A percentile compares a stretch with the other conserved stretches of the same genome.
Conservation (phyloP, 2,797 vertebrate genomes). For the Galaxias olidus region DNA sequence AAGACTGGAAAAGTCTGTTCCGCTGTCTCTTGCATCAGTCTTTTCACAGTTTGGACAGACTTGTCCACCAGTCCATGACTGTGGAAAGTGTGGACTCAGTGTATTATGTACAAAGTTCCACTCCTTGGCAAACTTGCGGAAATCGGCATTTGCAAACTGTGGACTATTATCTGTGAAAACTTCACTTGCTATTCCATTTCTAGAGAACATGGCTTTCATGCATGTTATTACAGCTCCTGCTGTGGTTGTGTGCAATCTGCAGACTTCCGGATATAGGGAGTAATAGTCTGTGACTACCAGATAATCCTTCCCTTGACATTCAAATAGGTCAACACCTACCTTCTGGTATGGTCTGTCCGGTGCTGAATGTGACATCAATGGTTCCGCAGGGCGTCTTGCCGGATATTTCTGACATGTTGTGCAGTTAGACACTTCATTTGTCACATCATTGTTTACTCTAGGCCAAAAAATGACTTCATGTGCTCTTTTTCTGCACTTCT, state of each 20-base stretch:
- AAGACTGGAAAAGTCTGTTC: too few relatives aligned
- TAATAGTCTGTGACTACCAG: constrained; percentile 19
- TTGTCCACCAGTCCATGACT: too few relatives aligned
- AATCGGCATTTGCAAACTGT: constrained; percentile 8
- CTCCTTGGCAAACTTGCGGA: constrained; percentile 1
- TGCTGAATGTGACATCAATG: background rate
- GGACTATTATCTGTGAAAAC: constrained; percentile 17
- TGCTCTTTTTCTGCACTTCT: constrained; percentile 36
- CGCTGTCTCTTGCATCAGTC: too few relatives aligned
- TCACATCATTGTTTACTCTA: constrained; percentile 26
- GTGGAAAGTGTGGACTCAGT: too few relatives aligned
- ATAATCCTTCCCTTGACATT: constrained; percentile 14
- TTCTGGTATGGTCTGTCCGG: constrained; percentile 18
- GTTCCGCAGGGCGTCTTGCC: constrained; percentile 5
- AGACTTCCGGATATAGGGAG: constrained; percentile 26
- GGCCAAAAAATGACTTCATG: constrained; percentile 25
- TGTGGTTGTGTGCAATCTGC: background rate
- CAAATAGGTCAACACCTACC: constrained; percentile 27
- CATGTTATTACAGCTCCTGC: constrained; percentile 16
- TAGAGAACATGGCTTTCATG: constrained; percentile 29
- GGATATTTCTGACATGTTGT: constrained; percentile 22
- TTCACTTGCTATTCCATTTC: constrained; percentile 17
- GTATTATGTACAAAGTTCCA: constrained; percentile 11
- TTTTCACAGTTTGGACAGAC: too few relatives aligned
- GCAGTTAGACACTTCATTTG: constrained; percentile 20